Evolutionary conservation across 1,140 invertebrate species (phyloP), one percentile per base, ranked within the genome.

Genomic region (Papilio xuthus): DNA sequence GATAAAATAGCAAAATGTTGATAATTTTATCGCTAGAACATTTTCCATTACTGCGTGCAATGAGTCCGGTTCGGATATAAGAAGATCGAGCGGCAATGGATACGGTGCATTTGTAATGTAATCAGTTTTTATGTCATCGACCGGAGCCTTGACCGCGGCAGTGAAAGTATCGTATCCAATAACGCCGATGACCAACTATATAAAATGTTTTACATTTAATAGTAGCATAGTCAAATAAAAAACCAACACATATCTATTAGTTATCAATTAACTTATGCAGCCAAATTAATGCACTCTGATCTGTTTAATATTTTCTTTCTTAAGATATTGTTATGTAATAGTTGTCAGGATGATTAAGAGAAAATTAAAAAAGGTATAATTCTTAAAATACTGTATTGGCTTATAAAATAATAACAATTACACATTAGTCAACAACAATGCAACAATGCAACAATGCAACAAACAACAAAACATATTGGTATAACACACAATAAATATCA

Each of bases 401-500:
- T 75, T 78, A 80, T 12, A 80, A 79, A 87, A 84, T 81, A 91
- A 88, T 87, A 93, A 93, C 87, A 92, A 91, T 89, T 92, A 93
- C 87, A 90, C 90, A 92, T 89, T 92, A 91, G 79, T 92, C 91
- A 93, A 93, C 92, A 93, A 93, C 79, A 79, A 91, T 86, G 84
- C 92, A 93, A 93, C 79, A 79, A 91, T 86, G 84, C 89, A 87
- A 88, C 47, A 50, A 75, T 50, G 86, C 88, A 90, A 88, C 89
- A 92, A 84, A 86, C 86, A 88, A 89, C 87, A 86, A 75, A 85
- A 82, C 82, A 87, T 81, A 83, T 80, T 79, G 82, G 86, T 81
- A 75, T 82, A 84, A 82, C 90, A 92, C 90, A 90, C 90, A 93
- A 93, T 93, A 93, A 93, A 93, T 93, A 93, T 93, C 92, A 93